These are phyloP conservation scores for Nothocercus nigrocapillus DNA, from an alignment of 2,113 vertebrate genomes.

Conservation along the genomic window DNA sequence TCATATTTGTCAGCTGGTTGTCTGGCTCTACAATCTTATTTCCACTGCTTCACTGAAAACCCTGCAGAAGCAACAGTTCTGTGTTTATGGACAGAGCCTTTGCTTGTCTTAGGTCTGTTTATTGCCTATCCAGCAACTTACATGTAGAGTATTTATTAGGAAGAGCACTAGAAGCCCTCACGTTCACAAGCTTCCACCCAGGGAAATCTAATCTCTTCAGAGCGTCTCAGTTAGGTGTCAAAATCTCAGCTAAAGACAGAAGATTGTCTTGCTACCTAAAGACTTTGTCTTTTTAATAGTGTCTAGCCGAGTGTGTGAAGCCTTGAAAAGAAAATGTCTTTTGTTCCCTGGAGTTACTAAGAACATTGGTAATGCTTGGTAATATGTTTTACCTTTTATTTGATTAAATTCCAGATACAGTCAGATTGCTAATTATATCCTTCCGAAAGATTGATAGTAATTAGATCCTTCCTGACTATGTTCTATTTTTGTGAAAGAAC, in stretches of 20 bases:
- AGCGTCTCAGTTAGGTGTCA: background rate
- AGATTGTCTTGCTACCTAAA: background rate
- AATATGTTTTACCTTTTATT: background rate
- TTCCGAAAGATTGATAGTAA: background rate
- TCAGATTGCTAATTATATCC: background rate
- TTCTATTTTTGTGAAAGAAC: background rate
- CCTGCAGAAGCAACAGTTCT: fast-evolving
- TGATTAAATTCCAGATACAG: background rate
- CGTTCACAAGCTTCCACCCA: background rate
- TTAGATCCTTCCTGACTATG: background rate
- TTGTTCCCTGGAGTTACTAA: background rate
- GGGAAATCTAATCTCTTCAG: background rate
- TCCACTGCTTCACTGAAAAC: background rate
- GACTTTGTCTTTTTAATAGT: background rate
- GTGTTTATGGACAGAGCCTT: background rate
- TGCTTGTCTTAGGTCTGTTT: background rate
- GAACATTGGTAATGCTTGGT: background rate
- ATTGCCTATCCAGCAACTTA: background rate
- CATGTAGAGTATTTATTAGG: background rate
- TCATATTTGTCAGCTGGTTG: background rate
- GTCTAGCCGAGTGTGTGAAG: background rate
- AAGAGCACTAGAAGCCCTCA: background rate
- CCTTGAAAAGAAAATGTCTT: background rate
- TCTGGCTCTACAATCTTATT: background rate
- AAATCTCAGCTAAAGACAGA: background rate